phyloP scores from a whole-genome alignment of 2,113 vertebrate species.

The Redunca redunca region DNA sequence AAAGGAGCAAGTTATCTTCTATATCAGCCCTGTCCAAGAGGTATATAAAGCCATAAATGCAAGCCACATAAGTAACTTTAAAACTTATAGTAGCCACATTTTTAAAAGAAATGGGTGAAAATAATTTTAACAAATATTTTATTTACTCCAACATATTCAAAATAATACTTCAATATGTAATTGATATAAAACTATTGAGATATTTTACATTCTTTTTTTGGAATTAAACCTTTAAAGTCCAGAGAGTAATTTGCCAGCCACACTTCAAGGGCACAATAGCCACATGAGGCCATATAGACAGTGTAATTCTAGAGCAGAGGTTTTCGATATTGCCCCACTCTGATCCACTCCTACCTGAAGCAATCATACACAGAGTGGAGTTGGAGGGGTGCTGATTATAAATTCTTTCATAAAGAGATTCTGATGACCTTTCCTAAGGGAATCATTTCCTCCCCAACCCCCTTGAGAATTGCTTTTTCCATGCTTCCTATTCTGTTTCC shows the following conservation, averaged over 20 bases:
- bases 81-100: background rate
- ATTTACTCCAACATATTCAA: background rate
- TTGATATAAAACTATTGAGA: background rate
- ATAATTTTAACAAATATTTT: background rate
- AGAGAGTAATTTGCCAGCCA: background rate
- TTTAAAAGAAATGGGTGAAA: background rate
- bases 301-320: background rate
- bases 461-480: conserved; percentile 8
- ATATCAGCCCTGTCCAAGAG: background rate
- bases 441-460: conserved; percentile 22
- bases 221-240: background rate
- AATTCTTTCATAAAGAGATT: background rate
- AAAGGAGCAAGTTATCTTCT: background rate
- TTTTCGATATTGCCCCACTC: background rate
- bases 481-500: conserved; percentile 46
- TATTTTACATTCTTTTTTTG: background rate
- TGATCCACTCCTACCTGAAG: background rate
- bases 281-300: background rate
- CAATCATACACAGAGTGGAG: background rate
- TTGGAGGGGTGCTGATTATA: background rate
- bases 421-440: conserved; percentile 30
- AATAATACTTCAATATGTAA: background rate
- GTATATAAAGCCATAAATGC: background rate
- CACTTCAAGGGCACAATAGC: background rate
- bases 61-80: background rate